Base-by-base conservation (phyloP, 2,888 invertebrate genomes). In the Lissocephala sabroskyi region DNA sequence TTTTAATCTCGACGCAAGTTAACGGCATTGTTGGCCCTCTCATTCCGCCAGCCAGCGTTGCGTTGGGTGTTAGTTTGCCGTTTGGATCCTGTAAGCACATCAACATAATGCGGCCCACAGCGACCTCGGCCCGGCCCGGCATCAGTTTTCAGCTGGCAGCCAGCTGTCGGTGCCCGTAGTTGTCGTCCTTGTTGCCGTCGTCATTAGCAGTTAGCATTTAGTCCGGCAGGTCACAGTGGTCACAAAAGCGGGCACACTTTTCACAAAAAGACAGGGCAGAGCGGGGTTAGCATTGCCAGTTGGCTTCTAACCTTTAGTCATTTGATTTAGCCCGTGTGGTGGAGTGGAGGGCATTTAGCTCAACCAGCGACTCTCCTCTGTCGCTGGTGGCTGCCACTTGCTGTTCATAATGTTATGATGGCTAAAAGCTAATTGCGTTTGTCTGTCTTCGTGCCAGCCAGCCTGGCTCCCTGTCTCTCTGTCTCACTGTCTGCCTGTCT, bases 381-480 rank as follows among this genome's bases (percentile, higher is more conserved):
- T 17, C 36, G 30, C 41, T 35, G 26, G 48, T 52, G 56, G 55
- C 57, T 67, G 67, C 65, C 68, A 67, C 62, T 56, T 68, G 59
- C 49, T 56, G 67, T 59, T 73, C 76, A 73, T 75, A 73, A 75
- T 73, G 71, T 75, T 76, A 68, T 66, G 70, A 68, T 73, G 73
- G 59, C 76, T 76, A 70, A 70, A 74, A 73, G 74, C 74, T 74
- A 76, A 74, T 74, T 74, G 76, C 65, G 76, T 76, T 76, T 74
- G 65, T 76, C 71, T 67, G 66, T 65, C 43, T 49, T 43, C 49
- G n/a, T 57, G 52, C 55, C n/a, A 28, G 13, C 30, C 7, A 36
- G 7, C 7, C 5, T 19, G 18, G 23, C 19, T 11, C 10, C 10
- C 5, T 1, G 1, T 14, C 33, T 11, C 18, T 11, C 23, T 7